phyloP scores from a whole-genome alignment of 2,113 vertebrate species.

The Petrocephalus zakoni region DNA sequence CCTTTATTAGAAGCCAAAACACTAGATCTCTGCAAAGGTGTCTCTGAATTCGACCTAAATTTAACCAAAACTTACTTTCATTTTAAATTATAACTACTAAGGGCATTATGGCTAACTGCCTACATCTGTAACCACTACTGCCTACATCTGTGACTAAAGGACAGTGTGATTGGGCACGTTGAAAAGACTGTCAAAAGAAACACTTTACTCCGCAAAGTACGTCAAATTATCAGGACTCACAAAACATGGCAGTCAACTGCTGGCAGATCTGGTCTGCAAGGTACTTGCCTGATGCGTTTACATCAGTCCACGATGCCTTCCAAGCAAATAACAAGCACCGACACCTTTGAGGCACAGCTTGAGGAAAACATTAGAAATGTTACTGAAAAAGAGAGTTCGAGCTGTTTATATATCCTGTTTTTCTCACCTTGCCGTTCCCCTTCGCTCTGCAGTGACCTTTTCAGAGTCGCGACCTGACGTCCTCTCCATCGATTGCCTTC shows the following conservation, averaged over 20 bases:
- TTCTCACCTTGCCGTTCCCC: background rate
- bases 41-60: background rate
- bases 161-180: background rate
- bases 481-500: background rate
- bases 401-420: background rate
- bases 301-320: background rate
- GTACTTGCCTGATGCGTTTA: background rate
- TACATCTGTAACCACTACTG: constrained; percentile 4
- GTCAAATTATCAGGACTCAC: background rate
- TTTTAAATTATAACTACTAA: background rate
- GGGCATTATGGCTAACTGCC: background rate
- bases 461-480: background rate
- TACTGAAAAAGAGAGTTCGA: background rate
- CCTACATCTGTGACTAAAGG: background rate
- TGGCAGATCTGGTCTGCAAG: background rate
- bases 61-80: background rate
- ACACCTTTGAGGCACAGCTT: background rate
- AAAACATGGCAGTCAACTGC: background rate
- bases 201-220: background rate
- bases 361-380: background rate
- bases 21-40: background rate
- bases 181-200: background rate
- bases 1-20: constrained; percentile 8
- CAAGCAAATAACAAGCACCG: background rate
- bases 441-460: constrained; percentile 7